Conservation (phyloP, 2,888 invertebrate genomes). For the Pterobdella sp. region DNA sequence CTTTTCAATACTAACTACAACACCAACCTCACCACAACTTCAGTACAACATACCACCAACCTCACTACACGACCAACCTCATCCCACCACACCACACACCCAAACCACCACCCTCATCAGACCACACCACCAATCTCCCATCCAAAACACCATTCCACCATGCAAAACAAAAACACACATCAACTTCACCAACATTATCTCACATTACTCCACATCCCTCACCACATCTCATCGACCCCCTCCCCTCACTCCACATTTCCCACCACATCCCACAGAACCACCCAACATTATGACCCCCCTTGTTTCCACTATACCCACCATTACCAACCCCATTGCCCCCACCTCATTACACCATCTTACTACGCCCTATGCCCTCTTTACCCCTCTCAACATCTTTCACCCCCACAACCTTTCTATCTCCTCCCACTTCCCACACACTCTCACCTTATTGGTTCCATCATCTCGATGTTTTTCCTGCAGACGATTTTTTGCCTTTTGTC, state of each 20-base stretch:
- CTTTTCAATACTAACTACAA: no score
- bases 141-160: no score
- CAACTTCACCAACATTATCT: no score
- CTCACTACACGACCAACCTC: no score
- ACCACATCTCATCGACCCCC: not conserved
- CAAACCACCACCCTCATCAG: no score
- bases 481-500: slow-evolving; percentile 24
- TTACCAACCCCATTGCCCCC: not conserved
- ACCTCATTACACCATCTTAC: not conserved
- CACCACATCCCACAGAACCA: not conserved
- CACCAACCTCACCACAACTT: no score
- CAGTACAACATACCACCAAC: no score
- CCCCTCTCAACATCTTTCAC: not conserved
- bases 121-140: no score
- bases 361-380: not conserved
- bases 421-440: not conserved
- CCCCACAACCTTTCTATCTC: not conserved
- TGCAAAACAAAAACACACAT: no score
- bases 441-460: slow-evolving; percentile 28
- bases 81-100: no score
- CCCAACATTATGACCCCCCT: not conserved
- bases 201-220: no score
- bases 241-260: not conserved
- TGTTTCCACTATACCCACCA: not conserved
- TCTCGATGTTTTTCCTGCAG: slow-evolving; percentile 30